phyloP scores from a whole-genome alignment of 1,140 invertebrate genomes.

The Penaeus vannamei region DNA sequence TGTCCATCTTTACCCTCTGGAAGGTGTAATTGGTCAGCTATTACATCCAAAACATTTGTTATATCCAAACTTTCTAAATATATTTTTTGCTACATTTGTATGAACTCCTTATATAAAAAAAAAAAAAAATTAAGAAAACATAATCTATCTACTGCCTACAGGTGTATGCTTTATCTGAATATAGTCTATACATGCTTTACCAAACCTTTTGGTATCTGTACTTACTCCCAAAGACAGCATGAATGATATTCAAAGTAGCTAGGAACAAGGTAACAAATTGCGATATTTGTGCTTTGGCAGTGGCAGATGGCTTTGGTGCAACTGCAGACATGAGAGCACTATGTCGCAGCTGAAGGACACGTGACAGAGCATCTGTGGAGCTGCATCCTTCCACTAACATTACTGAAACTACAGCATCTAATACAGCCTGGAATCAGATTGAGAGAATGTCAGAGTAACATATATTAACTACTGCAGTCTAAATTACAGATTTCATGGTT shows the following conservation, averaged over 20 bases:
- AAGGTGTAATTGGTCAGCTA: background rate
- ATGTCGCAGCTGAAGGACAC: constrained; percentile 42
- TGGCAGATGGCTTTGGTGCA: constrained; percentile 45
- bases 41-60: too few relatives aligned
- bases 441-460: background rate
- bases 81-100: background rate
- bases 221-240: constrained; percentile 57
- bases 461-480: too few relatives aligned
- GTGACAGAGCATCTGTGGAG: constrained; percentile 34
- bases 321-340: constrained; percentile 37
- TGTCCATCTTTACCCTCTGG: constrained; percentile 27
- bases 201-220: background rate
- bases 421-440: constrained; percentile 38
- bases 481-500: too few relatives aligned
- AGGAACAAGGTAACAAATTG: constrained; percentile 46
- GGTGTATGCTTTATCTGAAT: too few relatives aligned
- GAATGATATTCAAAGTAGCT: constrained; percentile 40
- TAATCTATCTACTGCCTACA: too few relatives aligned
- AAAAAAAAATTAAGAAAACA: too few relatives aligned
- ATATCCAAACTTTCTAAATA: background rate
- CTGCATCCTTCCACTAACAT: constrained; percentile 56
- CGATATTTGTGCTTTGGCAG: constrained; percentile 52
- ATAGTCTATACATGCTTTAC: background rate
- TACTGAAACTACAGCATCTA: constrained; percentile 57
- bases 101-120: background rate